Base-by-base conservation (phyloP, 2,797 vertebrate species). In the Acanthurus lineatus region DNA sequence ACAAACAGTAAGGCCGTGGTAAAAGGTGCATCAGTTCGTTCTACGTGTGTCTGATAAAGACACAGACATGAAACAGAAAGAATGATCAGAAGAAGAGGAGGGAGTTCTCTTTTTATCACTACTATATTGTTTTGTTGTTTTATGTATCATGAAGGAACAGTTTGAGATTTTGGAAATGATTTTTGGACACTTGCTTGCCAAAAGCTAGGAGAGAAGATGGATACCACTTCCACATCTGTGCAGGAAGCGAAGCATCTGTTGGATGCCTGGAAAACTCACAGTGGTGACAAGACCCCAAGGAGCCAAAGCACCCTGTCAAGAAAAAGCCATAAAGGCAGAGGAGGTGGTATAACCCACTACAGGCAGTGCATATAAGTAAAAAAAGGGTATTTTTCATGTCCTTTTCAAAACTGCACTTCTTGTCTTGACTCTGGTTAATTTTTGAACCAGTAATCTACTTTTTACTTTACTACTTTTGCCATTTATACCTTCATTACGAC, bases 21-120 rank as follows among this genome's bases (percentile, higher is more conserved):
- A 60, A 77, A 76, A 82, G 64, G 35, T 63, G 79, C 53, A 63
- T 73, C 66, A 52, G 67, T 79, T n/a, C 76, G 45, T 74, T 35
- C 51, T 49, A 11, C 60, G 25, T 57, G 15, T 38, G 45, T n/a
- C 44, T 54, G 44, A 52, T 9, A 64, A 73, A 64, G 9, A 60
- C 22, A 71, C 62, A 68, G 4, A 58, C 86, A 63, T 32, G 68
- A 47, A 57, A 22, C 9, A 40, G 38, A 40, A 56, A 52, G 3
- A 25, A 6, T 22, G 16, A 61, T 48, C 17, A 38, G 20, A 49
- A n/a, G 9, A 69, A 19, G 9, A 44, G 14, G 45, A 49, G 19
- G 38, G 22, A 35, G 35, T 40, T 77, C 16, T 45, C 12, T 49
- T 73, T 72, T 45, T 44, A 32, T 38, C 5, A 49, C 42, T 44